Base-by-base conservation (phyloP, 2,797 vertebrate genomes). In the Florisuga fusca region DNA sequence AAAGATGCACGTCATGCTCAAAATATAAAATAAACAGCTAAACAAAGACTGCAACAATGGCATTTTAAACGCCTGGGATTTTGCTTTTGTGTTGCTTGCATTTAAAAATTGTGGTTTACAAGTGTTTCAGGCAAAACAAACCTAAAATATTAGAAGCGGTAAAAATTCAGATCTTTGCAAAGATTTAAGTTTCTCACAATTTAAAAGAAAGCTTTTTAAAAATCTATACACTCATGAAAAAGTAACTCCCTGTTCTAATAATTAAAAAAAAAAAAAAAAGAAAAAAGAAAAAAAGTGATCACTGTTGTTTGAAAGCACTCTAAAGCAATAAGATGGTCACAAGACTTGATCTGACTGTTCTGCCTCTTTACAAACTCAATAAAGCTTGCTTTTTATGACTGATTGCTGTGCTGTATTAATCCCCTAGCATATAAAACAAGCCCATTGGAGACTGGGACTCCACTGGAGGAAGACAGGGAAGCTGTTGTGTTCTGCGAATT, bases 381-480 rank as follows among this genome's bases (percentile, higher is more conserved):
- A 58, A 95, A 93, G 97, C 98, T 95, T 97, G 97, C 97, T 97
- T 97, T 98, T 94, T 98, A 98, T 96, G 98, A 97, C 98, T 95
- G 98, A 98, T 97, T 96, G 97, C 95, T 98, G 98, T 94, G 97
- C 97, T 97, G 98, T 98, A 98, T 99, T 99, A 99, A 98, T 98
- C 98, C 98, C 95, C 93, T 77, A 92, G 96, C 96, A 96, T 96
- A 98, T 98, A 98, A 98, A 98, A 98, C 96, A 97, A 98, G 98
- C 98, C 97, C 98, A 98, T 97, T 97, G 97, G 98, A 97, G 96
- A 95, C 97, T 96, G 80, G 96, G 95, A 97, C 97, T 96, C 96
- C 94, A 97, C 96, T 96, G 96, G 97, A 90, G 86, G 95, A 97
- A 97, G 98, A 98, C 98, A 98, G 98, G 98, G 97, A 96, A 96